A percentile compares a stretch with the other conserved stretches of the same genome.
These are phyloP conservation scores for Tokudaia tokunoshimensis DNA, from an alignment of 2,797 vertebrate genomes.

Conservation along the genomic window DNA sequence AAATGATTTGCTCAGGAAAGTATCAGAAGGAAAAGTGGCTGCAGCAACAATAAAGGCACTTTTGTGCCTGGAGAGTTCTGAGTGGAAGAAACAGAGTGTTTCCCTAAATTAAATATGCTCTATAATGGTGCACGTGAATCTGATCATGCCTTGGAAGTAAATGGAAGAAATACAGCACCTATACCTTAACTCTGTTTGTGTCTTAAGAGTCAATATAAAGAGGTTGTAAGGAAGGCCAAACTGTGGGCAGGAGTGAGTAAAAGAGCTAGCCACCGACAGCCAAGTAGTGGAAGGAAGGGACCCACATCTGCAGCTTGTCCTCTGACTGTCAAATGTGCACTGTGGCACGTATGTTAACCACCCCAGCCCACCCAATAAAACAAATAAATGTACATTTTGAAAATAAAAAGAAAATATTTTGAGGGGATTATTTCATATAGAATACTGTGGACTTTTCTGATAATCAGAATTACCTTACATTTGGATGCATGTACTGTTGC, in stretches of 20 bases:
- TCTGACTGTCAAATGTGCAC: background rate
- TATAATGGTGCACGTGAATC: background rate
- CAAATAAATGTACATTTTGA: background rate
- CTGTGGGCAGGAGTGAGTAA: background rate
- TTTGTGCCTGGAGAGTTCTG: slow-evolving; percentile 2
- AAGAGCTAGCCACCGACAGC: background rate
- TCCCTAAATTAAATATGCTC: slow-evolving; percentile 30
- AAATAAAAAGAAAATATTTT: background rate
- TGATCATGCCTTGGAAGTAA: background rate
- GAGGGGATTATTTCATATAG: background rate
- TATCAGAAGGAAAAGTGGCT: background rate
- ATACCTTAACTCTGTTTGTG: background rate
- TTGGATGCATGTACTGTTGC: background rate
- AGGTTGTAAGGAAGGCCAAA: background rate
- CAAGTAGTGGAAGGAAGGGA: too few species aligned
- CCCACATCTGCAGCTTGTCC: background rate
- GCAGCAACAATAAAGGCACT: background rate
- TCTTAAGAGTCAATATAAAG: slow-evolving; percentile 19
- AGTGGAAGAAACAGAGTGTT: slow-evolving; percentile 15
- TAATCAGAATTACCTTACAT: slow-evolving; percentile 42
- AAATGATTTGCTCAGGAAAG: slow-evolving; percentile 42
- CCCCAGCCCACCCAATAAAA: background rate
- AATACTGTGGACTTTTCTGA: slow-evolving; percentile 35
- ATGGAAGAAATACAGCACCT: background rate
- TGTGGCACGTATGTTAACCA: background rate